Conservation (phyloP, 2,797 vertebrate genomes). For the Pseudomugil tenellus region DNA sequence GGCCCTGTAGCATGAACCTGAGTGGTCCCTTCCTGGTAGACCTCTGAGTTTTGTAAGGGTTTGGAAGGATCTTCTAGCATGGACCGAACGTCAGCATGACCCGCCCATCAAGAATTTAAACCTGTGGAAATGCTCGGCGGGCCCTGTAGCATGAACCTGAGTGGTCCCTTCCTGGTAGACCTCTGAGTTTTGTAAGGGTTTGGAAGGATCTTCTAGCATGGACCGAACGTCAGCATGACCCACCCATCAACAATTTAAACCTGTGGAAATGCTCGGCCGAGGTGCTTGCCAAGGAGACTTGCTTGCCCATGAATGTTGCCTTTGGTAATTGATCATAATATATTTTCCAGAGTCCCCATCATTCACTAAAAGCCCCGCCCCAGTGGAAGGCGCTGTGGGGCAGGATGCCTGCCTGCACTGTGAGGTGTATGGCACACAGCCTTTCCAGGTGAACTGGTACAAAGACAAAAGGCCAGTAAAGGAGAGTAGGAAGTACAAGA, state of each 20-base stretch:
- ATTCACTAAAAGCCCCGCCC: slow-evolving; percentile 88
- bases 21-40: background rate
- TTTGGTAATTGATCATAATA: slow-evolving; percentile 72
- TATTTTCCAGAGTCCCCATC: slow-evolving; percentile 89
- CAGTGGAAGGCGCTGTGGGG: slow-evolving; percentile 87
- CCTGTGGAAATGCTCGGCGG: background rate
- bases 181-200: background rate
- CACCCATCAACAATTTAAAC: background rate
- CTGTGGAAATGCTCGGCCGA: background rate
- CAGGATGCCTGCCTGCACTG: slow-evolving; percentile 91
- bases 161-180: background rate
- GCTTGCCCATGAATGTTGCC: slow-evolving; percentile 3
- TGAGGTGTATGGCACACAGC: slow-evolving; percentile 90
- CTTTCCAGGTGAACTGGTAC: slow-evolving; percentile 92
- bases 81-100: slow-evolving; percentile 53
- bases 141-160: slow-evolving; percentile 48
- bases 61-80: slow-evolving; percentile 36
- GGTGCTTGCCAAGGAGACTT: slow-evolving; percentile 17
- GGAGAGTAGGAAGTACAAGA: slow-evolving; percentile 92
- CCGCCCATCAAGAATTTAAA: background rate
- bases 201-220: slow-evolving; percentile 40
- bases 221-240: slow-evolving; percentile 50
- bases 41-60: background rate
- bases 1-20: slow-evolving; percentile 50
- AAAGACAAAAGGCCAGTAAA: slow-evolving; percentile 93